Conservation (phyloP, 1,140 invertebrate genomes). For the Hydropsyche tenuis region DNA sequence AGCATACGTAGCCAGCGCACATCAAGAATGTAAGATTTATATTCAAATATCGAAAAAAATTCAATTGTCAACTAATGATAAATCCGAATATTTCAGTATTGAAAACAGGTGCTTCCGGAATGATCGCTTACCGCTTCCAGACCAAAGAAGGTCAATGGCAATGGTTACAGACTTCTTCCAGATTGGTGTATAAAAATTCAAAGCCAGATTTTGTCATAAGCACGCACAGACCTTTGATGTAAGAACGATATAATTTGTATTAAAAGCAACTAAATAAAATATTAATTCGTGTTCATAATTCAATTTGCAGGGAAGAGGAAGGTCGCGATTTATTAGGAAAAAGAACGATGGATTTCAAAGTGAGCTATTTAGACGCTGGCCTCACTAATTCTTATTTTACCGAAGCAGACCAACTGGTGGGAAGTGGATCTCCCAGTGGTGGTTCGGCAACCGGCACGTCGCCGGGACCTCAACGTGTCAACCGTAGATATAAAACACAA, state of each 20-base stretch:
- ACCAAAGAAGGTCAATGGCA: constrained; percentile 95
- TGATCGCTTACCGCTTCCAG: constrained; percentile 97
- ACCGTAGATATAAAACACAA: constrained; percentile 90
- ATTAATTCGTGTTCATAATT: neutral
- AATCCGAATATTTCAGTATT: constrained; percentile 77
- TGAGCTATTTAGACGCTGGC: constrained; percentile 93
- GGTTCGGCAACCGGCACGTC: constrained; percentile 55
- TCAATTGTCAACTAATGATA: neutral
- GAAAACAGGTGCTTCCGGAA: constrained; percentile 96
- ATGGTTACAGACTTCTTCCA: constrained; percentile 97
- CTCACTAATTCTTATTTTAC: constrained; percentile 89
- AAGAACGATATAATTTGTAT: constrained; percentile 56
- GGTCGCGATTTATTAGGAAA: constrained; percentile 94
- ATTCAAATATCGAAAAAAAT: neutral
- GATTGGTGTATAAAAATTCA: constrained; percentile 98
- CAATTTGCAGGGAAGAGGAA: constrained; percentile 89
- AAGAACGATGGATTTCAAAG: constrained; percentile 98
- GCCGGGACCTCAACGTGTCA: constrained; percentile 74
- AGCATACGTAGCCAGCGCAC: constrained; percentile 96
- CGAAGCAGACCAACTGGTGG: constrained; percentile 81
- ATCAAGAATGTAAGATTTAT: constrained; percentile 91
- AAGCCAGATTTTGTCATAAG: constrained; percentile 99
- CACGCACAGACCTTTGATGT: constrained; percentile 97
- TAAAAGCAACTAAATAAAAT: neutral
- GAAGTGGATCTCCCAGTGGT: constrained; percentile 54